Base-by-base conservation (phyloP, 92 coral and sea anemone species). In the Galaxea fascicularis region DNA sequence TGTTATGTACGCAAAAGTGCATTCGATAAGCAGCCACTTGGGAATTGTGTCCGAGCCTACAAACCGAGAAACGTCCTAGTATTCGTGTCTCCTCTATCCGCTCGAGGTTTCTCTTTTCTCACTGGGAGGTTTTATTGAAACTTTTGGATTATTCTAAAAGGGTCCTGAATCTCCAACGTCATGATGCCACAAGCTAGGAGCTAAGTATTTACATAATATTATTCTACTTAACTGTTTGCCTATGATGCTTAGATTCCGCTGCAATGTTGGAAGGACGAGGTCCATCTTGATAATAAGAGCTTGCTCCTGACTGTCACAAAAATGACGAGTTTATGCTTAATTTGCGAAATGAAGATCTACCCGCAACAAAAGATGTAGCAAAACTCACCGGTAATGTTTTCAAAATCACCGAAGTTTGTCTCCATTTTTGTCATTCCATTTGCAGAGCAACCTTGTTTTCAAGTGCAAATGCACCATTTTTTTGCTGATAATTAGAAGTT, bases 211-310 rank as follows among this genome's bases (percentile, higher is more conserved):
- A n/a, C n/a, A n/a, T n/a, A 15, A 16, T 17, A 11, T 18, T 30
- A 25, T 49, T 24, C 25, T 26, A 70, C 86, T 82, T 82, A 80
- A 82, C 86, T 82, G 86, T 70, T 60, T 82, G 44, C 77, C 62
- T 9, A 70, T 57, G 18, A 35, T 82, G 78, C 49, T 59, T 25
- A 82, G 71, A 57, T 56, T 71, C 69, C 69, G 69, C 14, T 57
- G 71, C 59, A 82, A 82, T 27, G 53, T 44, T 58, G 86, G 79
- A 71, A 71, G 53, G 17, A 29, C 78, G 0, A 39, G 10, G 68
- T 70, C 86, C 86, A 82, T 82, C 28, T 82, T 46, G 57, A 22
- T 17, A 17, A 57, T 24, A 71, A 24, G 18, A 25, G 64, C n/a
- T 67, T 22, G 24, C 9, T 17, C 15, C 27, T 26, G 39, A 17